phyloP scores from a whole-genome alignment of 2,888 invertebrate species.

The Cataglyphis albicans region DNA sequence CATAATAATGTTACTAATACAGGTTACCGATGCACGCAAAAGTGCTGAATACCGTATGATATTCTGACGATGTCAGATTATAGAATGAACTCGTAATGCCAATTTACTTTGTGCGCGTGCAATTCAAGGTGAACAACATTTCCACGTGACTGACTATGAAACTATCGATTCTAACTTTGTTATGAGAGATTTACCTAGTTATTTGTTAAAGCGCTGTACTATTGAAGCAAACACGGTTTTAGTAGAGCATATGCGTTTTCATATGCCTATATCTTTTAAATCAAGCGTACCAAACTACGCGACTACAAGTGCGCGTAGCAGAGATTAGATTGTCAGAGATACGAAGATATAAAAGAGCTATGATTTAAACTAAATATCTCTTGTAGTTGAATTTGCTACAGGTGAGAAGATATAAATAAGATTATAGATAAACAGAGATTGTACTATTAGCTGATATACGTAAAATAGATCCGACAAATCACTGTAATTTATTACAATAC shows the following conservation, averaged over 20 bases:
- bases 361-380: slow-evolving; percentile 11
- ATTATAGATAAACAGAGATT: slow-evolving; percentile 27
- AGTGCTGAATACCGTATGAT: not conserved
- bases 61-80: slow-evolving; percentile 16
- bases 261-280: not conserved
- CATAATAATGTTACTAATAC: not conserved
- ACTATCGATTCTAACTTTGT: slow-evolving; percentile 47
- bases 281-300: not conserved
- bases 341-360: not conserved
- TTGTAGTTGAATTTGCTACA: slow-evolving; percentile 37
- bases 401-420: slow-evolving; percentile 13
- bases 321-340: not conserved
- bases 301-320: not conserved
- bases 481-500: not conserved
- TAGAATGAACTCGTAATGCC: slow-evolving; percentile 22
- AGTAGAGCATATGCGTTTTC: not conserved
- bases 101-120: slow-evolving; percentile 33
- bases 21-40: not conserved
- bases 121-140: slow-evolving; percentile 47
- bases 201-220: not conserved
- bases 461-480: not conserved
- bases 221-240: not conserved
- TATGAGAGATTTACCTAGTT: slow-evolving; percentile 31
- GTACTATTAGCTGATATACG: slow-evolving; percentile 32
- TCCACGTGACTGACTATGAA: slow-evolving; percentile 38